phyloP scores from a whole-genome alignment of 2,888 invertebrate genomes.

The Laspeyria flexula region DNA sequence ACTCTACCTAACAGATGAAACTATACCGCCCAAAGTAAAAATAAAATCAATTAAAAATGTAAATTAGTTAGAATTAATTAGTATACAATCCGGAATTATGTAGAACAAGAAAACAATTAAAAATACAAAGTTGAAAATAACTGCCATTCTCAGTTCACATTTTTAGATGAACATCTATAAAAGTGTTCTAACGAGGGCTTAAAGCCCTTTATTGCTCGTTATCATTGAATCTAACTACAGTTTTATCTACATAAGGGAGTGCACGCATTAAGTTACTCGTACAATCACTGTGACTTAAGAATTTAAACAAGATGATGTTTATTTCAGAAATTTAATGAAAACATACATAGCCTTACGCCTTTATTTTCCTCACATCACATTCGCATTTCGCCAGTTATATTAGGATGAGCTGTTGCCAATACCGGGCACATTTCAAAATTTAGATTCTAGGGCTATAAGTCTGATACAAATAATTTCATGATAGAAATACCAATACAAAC shows the following conservation, averaged over 20 bases:
- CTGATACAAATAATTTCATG: too few relatives aligned
- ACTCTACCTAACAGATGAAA: too few relatives aligned
- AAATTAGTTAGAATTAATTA: not conserved
- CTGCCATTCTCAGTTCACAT: constrained; percentile 21
- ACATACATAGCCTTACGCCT: too few relatives aligned
- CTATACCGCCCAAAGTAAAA: too few relatives aligned
- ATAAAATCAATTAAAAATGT: not conserved
- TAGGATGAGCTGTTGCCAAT: too few relatives aligned
- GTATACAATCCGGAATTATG: not conserved
- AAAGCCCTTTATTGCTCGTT: constrained; percentile 45
- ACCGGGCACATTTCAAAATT: too few relatives aligned
- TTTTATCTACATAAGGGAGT: constrained; percentile 17
- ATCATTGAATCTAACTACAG: constrained; percentile 41
- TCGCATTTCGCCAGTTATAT: too few relatives aligned
- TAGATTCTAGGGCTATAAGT: too few relatives aligned
- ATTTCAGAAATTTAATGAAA: too few relatives aligned
- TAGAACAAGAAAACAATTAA: constrained; percentile 3
- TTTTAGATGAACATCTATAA: constrained; percentile 39
- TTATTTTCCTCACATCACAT: too few relatives aligned
- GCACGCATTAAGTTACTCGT: not conserved
- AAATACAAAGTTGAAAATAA: constrained; percentile 14
- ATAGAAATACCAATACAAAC: too few relatives aligned
- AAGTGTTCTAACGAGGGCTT: constrained; percentile 40
- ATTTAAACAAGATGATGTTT: not conserved
- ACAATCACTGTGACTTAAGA: not conserved